Percentiles rank a stretch among this genome's conserved stretches.
Conservation (phyloP, 1,140 invertebrate genomes). For the Coelopa frigida region DNA sequence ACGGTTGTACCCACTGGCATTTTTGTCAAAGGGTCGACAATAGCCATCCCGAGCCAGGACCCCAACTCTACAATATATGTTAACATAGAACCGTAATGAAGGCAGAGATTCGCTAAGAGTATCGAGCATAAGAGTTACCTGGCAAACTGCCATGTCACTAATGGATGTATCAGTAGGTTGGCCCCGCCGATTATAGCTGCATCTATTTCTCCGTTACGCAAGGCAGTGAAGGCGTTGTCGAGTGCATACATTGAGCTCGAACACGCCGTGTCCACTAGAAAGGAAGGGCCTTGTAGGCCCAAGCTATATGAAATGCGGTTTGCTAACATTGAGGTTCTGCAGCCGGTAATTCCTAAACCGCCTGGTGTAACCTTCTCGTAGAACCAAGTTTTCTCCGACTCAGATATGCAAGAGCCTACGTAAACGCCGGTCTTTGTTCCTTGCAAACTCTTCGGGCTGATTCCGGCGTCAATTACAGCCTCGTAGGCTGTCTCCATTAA, state of each 20-base stretch:
- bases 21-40: slow-evolving; percentile 85
- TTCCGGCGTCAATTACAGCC: slow-evolving; percentile 44
- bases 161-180: slow-evolving; percentile 80
- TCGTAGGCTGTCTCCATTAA: slow-evolving; percentile 48
- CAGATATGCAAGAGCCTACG: slow-evolving; percentile 68
- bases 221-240: slow-evolving; percentile 70
- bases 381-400: slow-evolving; percentile 63
- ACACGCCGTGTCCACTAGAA: slow-evolving; percentile 81
- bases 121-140: too few species aligned
- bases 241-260: slow-evolving; percentile 81
- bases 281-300: slow-evolving; percentile 68
- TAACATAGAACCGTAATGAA: too few species aligned
- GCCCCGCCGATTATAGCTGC: slow-evolving; percentile 79
- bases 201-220: slow-evolving; percentile 73
- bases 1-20: slow-evolving; percentile 68
- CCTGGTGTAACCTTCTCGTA: slow-evolving; percentile 55
- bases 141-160: slow-evolving; percentile 75
- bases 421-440: slow-evolving; percentile 73
- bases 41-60: slow-evolving; percentile 78
- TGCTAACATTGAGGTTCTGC: slow-evolving; percentile 83
- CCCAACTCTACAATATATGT: too few species aligned
- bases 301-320: slow-evolving; percentile 78
- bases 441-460: slow-evolving; percentile 48
- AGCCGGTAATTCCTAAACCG: slow-evolving; percentile 66
- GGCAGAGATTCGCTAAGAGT: too few species aligned